Evolutionary conservation across 2,797 vertebrate genomes (phyloP).

Genomic region (Oceanodroma leucorhoa): DNA sequence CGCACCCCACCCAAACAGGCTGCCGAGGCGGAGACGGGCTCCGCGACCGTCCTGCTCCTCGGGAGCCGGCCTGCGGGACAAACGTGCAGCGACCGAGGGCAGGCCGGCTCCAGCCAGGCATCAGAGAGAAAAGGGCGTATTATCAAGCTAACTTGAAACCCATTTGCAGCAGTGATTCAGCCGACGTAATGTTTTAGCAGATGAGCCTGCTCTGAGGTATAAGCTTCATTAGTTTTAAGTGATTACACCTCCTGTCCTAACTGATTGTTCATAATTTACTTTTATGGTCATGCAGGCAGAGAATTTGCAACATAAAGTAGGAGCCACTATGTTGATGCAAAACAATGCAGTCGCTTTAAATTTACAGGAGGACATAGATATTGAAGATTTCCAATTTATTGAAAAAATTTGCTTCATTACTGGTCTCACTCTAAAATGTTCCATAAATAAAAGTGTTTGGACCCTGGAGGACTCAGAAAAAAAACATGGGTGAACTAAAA

Average conservation of each 20-base stretch:
- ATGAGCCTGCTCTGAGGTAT: background rate
- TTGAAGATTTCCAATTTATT: background rate
- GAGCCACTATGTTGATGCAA: background rate
- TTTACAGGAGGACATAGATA: background rate
- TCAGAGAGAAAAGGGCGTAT: background rate
- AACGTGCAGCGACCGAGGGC: fast-evolving
- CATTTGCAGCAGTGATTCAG: background rate
- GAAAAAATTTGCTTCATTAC: background rate
- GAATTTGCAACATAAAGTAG: background rate
- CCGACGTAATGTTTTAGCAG: background rate
- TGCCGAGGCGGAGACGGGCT: fast-evolving
- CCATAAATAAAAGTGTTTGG: background rate
- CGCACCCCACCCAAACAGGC: background rate
- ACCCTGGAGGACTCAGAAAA: background rate
- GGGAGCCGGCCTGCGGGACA: background rate
- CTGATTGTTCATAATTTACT: background rate
- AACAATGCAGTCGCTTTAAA: background rate
- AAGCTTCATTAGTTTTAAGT: slow-evolving; percentile 10
- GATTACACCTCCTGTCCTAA: background rate
- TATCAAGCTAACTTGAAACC: background rate
- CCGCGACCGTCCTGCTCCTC: background rate
- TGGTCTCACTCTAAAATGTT: background rate
- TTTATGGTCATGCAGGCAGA: background rate
- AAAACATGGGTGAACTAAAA: background rate
- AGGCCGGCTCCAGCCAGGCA: background rate